phyloP scores from a whole-genome alignment of 2,888 invertebrate species.

The Cynaeus angustus region DNA sequence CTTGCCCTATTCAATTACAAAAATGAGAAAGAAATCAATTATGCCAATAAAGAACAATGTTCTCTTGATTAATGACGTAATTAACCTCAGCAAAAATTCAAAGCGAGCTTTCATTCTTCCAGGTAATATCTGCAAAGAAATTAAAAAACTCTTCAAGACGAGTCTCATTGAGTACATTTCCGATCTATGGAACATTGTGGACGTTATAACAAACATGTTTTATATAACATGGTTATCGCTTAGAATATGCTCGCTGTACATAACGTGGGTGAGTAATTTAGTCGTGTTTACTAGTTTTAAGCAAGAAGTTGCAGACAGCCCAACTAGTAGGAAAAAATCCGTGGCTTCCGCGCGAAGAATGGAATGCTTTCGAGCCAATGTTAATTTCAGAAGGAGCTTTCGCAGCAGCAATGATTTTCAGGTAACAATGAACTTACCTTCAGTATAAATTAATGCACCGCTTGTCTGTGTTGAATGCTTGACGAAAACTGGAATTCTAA shows the following conservation, averaged over 20 bases:
- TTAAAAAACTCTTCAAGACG: conserved; percentile 91
- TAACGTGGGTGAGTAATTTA: conserved; percentile 83
- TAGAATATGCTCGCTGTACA: conserved; percentile 90
- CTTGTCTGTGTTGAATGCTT: conserved; percentile 1
- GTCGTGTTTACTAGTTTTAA: background rate
- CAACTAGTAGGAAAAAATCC: conserved; percentile 82
- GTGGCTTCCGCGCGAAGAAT: conserved; percentile 90
- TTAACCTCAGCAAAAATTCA: no score
- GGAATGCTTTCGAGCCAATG: conserved; percentile 98
- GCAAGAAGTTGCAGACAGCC: conserved; percentile 75
- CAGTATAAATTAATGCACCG: background rate
- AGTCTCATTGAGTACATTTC: conserved; percentile 93
- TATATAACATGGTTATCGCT: conserved; percentile 95
- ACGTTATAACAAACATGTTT: conserved; percentile 96
- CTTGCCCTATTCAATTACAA: conserved; percentile 17
- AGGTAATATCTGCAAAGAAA: conserved; percentile 97
- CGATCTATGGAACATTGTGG: conserved; percentile 98
- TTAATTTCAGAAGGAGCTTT: conserved; percentile 94
- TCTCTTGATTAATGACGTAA: no score
- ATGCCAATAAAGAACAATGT: background rate
- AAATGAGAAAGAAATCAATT: conserved; percentile 20
- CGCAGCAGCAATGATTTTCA: conserved; percentile 97
- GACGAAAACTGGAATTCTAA: conserved; percentile 14
- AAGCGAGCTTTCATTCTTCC: no score
- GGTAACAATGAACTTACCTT: conserved; percentile 67